A percentile compares a stretch with the other conserved stretches of the same genome.
Conservation (phyloP, 1,140 invertebrate genomes). For the Lordiphosa mommai region DNA sequence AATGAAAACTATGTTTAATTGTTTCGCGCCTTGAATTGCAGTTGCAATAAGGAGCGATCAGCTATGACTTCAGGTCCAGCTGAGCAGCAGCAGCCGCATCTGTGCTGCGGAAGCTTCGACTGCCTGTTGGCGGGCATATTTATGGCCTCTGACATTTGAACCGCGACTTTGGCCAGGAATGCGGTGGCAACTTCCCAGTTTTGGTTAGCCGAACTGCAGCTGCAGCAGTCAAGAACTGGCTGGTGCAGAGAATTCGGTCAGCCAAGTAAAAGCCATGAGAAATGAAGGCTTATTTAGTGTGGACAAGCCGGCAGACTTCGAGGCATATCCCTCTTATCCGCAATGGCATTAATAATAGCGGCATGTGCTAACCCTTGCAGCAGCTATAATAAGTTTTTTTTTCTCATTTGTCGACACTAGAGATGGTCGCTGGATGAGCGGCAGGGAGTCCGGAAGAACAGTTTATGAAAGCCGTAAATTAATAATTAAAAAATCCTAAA, state of each 20-base stretch:
- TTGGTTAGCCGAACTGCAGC: slow-evolving; percentile 26
- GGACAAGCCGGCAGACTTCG: slow-evolving; percentile 39
- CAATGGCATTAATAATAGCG: slow-evolving; percentile 64
- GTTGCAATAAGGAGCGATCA: slow-evolving; percentile 30
- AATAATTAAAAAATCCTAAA: too few species aligned
- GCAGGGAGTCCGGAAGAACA: too few species aligned
- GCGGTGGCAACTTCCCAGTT: slow-evolving; percentile 30
- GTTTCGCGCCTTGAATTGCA: slow-evolving; percentile 72
- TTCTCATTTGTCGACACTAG: slow-evolving; percentile 16
- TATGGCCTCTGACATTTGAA: slow-evolving; percentile 70
- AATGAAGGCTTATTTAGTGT: slow-evolving; percentile 77
- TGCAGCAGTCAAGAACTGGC: slow-evolving; percentile 37
- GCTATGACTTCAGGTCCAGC: background rate
- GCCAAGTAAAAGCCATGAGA: slow-evolving; percentile 53
- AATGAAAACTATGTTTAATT: slow-evolving; percentile 79
- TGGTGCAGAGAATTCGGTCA: slow-evolving; percentile 68
- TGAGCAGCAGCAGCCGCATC: slow-evolving; percentile 9
- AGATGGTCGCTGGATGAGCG: too few species aligned
- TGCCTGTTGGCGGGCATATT: slow-evolving; percentile 44
- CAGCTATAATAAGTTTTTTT: slow-evolving; percentile 30
- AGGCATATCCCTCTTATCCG: slow-evolving; percentile 30
- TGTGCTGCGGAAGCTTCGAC: slow-evolving; percentile 20
- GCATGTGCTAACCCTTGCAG: slow-evolving; percentile 54
- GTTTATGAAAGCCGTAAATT: too few species aligned
- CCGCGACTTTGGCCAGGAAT: slow-evolving; percentile 47